These are phyloP conservation scores for Choristoneura fumiferana DNA, from an alignment of 1,140 invertebrate species.

Conservation along the genomic window DNA sequence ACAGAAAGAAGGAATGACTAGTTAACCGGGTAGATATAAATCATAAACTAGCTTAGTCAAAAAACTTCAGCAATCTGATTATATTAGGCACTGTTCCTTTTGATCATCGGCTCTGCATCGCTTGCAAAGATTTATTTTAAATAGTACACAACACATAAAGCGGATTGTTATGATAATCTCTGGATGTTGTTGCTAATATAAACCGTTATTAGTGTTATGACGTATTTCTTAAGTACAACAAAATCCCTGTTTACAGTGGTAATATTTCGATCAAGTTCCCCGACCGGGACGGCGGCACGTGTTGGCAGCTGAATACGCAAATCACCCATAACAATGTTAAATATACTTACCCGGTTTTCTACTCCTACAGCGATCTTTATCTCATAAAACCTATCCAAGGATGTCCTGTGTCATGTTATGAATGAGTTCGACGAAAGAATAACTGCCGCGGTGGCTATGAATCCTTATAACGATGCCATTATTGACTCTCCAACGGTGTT, in stretches of 20 bases:
- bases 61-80: too few species aligned
- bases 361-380: conserved; percentile 34
- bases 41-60: too few species aligned
- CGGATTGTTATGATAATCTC: neutral
- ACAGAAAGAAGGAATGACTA: too few species aligned
- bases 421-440: conserved; percentile 15
- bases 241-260: conserved; percentile 36
- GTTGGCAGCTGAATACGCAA: conserved; percentile 55
- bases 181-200: conserved; percentile 13
- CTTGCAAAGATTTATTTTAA: neutral
- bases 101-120: too few species aligned
- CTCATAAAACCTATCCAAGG: conserved; percentile 35
- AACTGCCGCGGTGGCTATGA: neutral
- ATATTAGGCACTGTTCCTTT: too few species aligned
- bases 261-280: conserved; percentile 39
- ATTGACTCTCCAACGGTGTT: neutral
- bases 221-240: conserved; percentile 25
- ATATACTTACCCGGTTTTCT: conserved; percentile 36
- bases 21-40: too few species aligned
- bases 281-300: conserved; percentile 50
- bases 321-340: conserved; percentile 60
- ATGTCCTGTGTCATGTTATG: conserved; percentile 28
- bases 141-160: neutral
- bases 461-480: conserved; percentile 3
- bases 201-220: conserved; percentile 22